Evolutionary conservation across 2,113 vertebrate genomes (phyloP).

Genomic region (Oostethus manadensis): DNA sequence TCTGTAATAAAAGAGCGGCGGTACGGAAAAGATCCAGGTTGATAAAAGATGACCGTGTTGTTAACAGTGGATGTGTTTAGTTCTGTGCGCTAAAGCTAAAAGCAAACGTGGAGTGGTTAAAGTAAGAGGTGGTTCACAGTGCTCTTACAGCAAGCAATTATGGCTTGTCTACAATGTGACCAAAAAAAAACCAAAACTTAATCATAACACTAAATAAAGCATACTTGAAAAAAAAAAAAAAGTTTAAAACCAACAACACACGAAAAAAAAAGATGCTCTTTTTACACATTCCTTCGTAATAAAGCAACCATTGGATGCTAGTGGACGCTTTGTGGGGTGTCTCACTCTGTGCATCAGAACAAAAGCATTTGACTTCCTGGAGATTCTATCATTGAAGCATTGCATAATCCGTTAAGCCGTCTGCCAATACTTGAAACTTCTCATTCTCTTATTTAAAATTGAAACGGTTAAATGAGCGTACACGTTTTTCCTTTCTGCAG

Average conservation of each 20-base stretch:
- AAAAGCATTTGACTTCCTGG: too few relatives aligned
- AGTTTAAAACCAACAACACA: constrained; percentile 11
- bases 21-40: too few relatives aligned
- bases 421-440: too few relatives aligned
- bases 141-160: constrained; percentile 34
- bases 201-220: constrained; percentile 3
- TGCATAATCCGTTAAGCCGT: too few relatives aligned
- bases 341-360: not conserved
- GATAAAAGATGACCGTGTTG: not conserved
- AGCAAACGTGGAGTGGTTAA: constrained; percentile 24
- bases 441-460: too few relatives aligned
- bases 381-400: too few relatives aligned
- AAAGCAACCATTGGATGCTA: constrained; percentile 10
- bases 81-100: not conserved
- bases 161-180: constrained; percentile 5
- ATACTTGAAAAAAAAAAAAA: constrained; percentile 12
- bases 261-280: constrained; percentile 16
- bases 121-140: constrained; percentile 37
- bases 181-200: not conserved
- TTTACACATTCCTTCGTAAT: constrained; percentile 49
- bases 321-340: not conserved
- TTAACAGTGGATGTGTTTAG: not conserved
- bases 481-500: constrained; percentile 57
- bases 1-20: too few relatives aligned
- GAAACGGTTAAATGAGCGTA: too few relatives aligned